Evolutionary conservation across 2,113 vertebrate species (phyloP), one percentile per base, ranked within the genome.

Genomic region (Dicrurus megarhynchus): DNA sequence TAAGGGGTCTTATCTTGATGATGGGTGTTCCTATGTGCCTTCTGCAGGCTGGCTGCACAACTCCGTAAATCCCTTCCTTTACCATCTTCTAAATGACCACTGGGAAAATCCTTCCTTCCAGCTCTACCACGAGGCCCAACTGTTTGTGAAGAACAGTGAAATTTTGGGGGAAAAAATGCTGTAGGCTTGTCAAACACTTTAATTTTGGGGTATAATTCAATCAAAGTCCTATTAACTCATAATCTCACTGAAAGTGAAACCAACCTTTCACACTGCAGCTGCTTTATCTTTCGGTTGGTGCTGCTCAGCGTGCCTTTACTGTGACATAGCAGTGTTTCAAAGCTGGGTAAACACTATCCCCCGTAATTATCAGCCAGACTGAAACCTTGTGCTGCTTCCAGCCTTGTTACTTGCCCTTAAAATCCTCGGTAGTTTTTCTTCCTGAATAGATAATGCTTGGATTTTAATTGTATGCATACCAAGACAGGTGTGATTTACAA

Each of bases 401-500:
- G 65, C 16, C 81, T 79, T 84, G 52, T 80, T 87, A 60, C 82
- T 95, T 91, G 53, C 77, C 87, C 76, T 70, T 35, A 16, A 47
- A 60, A 77, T 63, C 85, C 44, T 27, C 3, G 0, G 3, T 47
- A 77, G 52, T 80, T 88, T 77, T 93, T 47, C 60, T 70, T 88
- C 55, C 71, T 52, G 79, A 46, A 32, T 55, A 84, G 93, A 84
- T 84, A 91, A 86, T 90, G 55, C 35, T 50, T 70, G 63, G 42
- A 23, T 35, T 96, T 91, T 95, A 96, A 88, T 84, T 86, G 64
- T 47, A 50, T 56, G 68, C 83, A 39, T 84, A 57, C 50, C 47
- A n/a, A 69, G 94, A 33, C 55, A 79, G 41, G 39, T 2, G 10
- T 82, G 68, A 94, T 95, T 96, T 97, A 87, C 59, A 77, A 0